These are phyloP conservation scores for Magallana nippona DNA, from an alignment of 2,888 invertebrate species.

Conservation along the genomic window DNA sequence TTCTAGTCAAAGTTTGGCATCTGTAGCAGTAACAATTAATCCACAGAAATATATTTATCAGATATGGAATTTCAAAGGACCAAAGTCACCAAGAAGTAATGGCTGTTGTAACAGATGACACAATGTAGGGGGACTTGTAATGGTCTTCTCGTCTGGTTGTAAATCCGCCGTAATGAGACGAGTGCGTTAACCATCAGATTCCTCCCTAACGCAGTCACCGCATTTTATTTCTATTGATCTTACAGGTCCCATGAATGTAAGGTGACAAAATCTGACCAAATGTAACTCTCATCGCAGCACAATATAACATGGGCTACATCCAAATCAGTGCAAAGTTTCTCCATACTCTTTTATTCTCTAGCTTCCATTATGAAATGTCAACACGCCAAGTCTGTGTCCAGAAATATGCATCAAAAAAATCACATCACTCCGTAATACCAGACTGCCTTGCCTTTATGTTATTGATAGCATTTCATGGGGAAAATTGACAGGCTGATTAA, in stretches of 20 bases:
- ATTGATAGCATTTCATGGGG: neutral
- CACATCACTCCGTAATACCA: neutral
- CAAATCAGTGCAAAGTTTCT: neutral
- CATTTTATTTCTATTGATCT: slow-evolving; percentile 27
- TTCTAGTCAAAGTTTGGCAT: neutral
- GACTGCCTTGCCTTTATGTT: neutral
- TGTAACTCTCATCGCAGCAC: neutral
- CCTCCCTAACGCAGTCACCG: neutral
- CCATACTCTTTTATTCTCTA: neutral
- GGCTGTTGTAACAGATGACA: neutral
- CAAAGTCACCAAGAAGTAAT: neutral
- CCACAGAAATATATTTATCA: neutral
- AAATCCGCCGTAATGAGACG: neutral
- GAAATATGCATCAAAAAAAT: slow-evolving; percentile 20
- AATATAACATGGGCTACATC: neutral
- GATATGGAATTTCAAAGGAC: neutral
- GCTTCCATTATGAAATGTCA: slow-evolving; percentile 21
- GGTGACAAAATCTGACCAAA: slow-evolving; percentile 25
- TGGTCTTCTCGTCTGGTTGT: neutral
- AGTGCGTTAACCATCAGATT: neutral
- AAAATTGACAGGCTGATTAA: neutral
- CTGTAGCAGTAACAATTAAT: neutral
- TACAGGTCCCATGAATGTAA: neutral
- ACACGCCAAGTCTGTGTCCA: neutral
- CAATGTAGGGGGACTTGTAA: neutral